Conservation (phyloP, 2,888 invertebrate species). For the Eupithecia centaureata region DNA sequence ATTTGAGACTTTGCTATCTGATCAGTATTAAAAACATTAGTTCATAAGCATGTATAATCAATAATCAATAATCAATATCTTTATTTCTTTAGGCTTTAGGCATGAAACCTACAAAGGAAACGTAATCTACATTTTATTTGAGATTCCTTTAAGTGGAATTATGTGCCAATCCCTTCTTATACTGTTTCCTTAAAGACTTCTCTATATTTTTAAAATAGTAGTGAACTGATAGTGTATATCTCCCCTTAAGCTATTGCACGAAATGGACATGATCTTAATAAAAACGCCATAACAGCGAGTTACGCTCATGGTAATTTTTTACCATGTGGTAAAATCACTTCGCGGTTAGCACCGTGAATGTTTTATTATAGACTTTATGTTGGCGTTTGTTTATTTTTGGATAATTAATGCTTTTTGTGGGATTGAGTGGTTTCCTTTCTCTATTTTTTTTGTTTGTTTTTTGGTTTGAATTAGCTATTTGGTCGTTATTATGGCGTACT, state of each 20-base stretch:
- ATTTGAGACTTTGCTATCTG: no score
- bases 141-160: no score
- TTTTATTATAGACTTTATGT: slow-evolving; percentile 20
- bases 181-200: no score
- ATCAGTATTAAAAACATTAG: no score
- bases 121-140: no score
- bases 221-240: not conserved
- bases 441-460: not conserved
- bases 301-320: slow-evolving; percentile 11
- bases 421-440: slow-evolving; percentile 8
- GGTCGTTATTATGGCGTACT: not conserved
- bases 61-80: no score
- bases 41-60: no score
- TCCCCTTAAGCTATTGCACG: not conserved
- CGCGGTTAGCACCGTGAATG: slow-evolving; percentile 23
- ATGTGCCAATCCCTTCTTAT: no score
- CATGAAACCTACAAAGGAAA: no score
- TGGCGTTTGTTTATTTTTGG: slow-evolving; percentile 18
- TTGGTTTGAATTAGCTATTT: not conserved
- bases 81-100: no score
- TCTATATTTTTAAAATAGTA: not conserved
- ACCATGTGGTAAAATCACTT: slow-evolving; percentile 17
- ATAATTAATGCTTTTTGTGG: not conserved
- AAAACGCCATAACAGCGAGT: not conserved
- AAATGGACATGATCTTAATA: slow-evolving; percentile 1